Percentiles rank a stretch among this genome's conserved stretches.
Evolutionary conservation across 2,797 vertebrate species (phyloP).

Genomic region (Thalassophryne amazonica): DNA sequence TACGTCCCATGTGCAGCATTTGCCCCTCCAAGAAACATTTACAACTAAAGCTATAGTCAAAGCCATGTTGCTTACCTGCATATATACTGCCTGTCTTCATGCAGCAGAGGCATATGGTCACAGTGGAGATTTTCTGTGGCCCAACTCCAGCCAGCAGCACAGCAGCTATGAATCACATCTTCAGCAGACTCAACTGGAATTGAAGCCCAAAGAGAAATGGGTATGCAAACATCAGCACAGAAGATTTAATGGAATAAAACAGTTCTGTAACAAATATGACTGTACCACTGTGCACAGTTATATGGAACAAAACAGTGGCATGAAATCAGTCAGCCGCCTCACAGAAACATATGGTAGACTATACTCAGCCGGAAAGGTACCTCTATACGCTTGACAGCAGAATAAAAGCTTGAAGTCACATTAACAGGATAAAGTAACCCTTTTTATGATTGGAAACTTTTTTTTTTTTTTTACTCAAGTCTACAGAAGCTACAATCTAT

Average conservation of each 20-base stretch:
- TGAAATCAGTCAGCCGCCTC: conserved; percentile 1
- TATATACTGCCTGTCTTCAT: conserved; percentile 62
- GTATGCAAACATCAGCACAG: conserved; percentile 25
- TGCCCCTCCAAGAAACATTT: background rate
- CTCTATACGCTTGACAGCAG: conserved; percentile 30
- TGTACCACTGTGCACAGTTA: background rate
- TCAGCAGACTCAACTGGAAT: conserved; percentile 68
- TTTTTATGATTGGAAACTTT: conserved; percentile 39
- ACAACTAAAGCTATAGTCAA: background rate
- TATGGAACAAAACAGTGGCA: background rate
- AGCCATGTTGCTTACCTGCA: conserved; percentile 81
- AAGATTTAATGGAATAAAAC: conserved; percentile 24
- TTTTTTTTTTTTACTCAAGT: conserved; percentile 1
- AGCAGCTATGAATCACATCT: conserved; percentile 85
- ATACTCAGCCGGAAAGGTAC: conserved; percentile 20
- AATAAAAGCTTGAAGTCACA: conserved; percentile 19
- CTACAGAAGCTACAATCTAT: background rate
- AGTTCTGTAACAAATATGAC: conserved; percentile 28
- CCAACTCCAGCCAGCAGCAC: conserved; percentile 87
- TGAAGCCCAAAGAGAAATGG: conserved; percentile 25
- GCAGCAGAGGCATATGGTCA: conserved; percentile 67
- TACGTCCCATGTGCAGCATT: no score
- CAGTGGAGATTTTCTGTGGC: conserved; percentile 85
- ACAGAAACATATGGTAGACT: conserved; percentile 52
- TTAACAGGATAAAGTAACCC: conserved; percentile 30